These are phyloP conservation scores for Deroplatys truncata DNA, from an alignment of 2,888 invertebrate species.

Conservation along the genomic window DNA sequence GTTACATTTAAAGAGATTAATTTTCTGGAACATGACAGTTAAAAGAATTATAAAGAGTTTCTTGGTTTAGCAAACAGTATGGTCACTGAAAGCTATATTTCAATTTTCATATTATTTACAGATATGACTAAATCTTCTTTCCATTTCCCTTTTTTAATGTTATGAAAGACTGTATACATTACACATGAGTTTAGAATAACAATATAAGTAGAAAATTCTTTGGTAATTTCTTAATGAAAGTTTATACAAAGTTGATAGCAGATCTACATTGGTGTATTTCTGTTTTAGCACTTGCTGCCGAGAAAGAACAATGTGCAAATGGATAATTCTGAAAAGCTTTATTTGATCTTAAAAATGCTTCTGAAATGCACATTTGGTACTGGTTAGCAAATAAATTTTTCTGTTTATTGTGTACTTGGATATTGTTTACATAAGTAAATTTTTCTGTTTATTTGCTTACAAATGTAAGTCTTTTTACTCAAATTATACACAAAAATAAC, in stretches of 20 bases:
- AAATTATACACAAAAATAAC: neutral
- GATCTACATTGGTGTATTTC: neutral
- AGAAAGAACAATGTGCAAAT: neutral
- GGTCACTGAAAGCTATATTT: no score
- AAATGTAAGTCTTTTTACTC: neutral
- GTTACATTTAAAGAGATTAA: no score
- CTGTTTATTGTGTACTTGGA: neutral
- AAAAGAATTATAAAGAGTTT: no score
- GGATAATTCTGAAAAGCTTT: neutral
- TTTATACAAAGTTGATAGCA: neutral
- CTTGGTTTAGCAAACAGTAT: no score
- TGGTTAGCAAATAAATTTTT: neutral
- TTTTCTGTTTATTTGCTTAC: neutral
- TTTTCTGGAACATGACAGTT: no score
- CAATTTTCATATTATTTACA: no score
- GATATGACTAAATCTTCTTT: no score
- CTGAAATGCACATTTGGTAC: neutral
- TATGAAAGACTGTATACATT: neutral
- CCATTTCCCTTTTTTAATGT: no score
- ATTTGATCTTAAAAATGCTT: neutral
- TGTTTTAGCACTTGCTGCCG: neutral
- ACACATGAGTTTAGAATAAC: neutral
- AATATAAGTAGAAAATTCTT: neutral
- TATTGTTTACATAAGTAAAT: neutral
- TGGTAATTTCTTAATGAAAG: neutral